A percentile compares a stretch with the other conserved stretches of the same genome.
Evolutionary conservation across 1,140 invertebrate species (phyloP).

Genomic region (Lanistes nyassanus): DNA sequence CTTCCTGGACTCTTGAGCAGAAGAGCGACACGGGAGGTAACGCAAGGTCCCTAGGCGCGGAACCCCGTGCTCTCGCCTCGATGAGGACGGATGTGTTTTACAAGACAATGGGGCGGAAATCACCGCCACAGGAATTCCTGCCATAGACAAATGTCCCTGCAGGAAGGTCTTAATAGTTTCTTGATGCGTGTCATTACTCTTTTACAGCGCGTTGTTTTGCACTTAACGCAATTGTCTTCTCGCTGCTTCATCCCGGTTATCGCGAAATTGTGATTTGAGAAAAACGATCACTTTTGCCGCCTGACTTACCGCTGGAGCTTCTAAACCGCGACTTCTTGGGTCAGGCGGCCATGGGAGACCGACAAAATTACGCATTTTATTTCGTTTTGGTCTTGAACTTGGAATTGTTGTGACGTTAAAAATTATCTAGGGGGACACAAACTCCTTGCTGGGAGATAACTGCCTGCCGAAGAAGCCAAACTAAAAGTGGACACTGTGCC

Average conservation of each 20-base stretch:
- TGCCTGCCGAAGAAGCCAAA: too few relatives aligned
- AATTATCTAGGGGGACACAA: too few relatives aligned
- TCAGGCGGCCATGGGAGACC: too few relatives aligned
- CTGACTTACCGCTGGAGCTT: too few relatives aligned
- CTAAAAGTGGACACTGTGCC: too few relatives aligned
- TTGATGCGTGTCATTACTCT: constrained; percentile 26
- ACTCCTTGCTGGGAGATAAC: too few relatives aligned
- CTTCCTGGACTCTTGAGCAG: constrained; percentile 19
- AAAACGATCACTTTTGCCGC: too few relatives aligned
- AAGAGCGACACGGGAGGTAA: constrained; percentile 26
- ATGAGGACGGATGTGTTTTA: constrained; percentile 24
- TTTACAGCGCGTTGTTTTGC: constrained; percentile 29
- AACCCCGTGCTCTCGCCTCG: constrained; percentile 8
- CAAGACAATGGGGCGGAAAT: constrained; percentile 27
- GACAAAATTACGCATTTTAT: too few relatives aligned
- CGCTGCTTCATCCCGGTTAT: neutral
- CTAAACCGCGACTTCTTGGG: too few relatives aligned
- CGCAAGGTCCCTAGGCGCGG: constrained; percentile 8
- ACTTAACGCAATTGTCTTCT: constrained; percentile 29
- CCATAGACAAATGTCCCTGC: constrained; percentile 20
- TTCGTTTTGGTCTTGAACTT: too few relatives aligned
- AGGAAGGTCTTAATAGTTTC: constrained; percentile 27
- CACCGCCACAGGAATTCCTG: constrained; percentile 23
- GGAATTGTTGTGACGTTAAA: too few relatives aligned
- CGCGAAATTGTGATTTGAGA: too few relatives aligned